A percentile compares a stretch with the other conserved stretches of the same genome.
phyloP scores from a whole-genome alignment of 2,797 vertebrate species.

The Enteromius afrohamiltoni region DNA sequence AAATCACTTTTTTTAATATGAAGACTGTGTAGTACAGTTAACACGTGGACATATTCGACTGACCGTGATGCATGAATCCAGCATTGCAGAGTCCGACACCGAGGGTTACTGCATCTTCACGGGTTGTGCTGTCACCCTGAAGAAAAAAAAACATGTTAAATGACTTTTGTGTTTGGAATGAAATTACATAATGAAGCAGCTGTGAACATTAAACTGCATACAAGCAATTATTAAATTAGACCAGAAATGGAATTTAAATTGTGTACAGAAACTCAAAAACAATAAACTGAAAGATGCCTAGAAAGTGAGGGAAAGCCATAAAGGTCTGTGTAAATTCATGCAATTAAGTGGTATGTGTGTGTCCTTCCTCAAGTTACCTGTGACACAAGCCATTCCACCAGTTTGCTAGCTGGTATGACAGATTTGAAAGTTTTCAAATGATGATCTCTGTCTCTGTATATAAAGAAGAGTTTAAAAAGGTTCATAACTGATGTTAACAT shows the following conservation, averaged over 20 bases:
- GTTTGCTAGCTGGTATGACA: conserved; percentile 91
- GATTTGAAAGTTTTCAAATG: conserved; percentile 98
- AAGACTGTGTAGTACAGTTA: background rate
- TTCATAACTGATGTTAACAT: background rate
- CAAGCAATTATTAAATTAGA: background rate
- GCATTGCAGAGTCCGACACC: conserved; percentile 98
- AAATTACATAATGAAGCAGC: background rate
- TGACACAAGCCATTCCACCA: conserved; percentile 94
- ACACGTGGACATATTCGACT: conserved; percentile 59
- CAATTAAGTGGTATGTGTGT: background rate
- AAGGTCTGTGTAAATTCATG: background rate
- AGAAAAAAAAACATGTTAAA: background rate
- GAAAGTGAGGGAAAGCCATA: background rate
- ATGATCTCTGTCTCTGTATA: conserved; percentile 89
- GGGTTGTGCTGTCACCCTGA: conserved; percentile 94
- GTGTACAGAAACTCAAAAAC: background rate
- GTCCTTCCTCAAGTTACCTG: conserved; percentile 81
- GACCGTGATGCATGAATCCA: conserved; percentile 98
- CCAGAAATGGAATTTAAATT: background rate
- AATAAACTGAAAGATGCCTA: background rate
- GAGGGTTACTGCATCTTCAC: conserved; percentile 93
- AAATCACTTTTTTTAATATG: too few relatives aligned
- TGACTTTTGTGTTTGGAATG: background rate
- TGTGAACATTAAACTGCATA: background rate
- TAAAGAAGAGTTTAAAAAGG: conserved; percentile 21